Evolutionary conservation across 2,888 invertebrate genomes (phyloP).

Genomic region (Baronia brevicornis): DNA sequence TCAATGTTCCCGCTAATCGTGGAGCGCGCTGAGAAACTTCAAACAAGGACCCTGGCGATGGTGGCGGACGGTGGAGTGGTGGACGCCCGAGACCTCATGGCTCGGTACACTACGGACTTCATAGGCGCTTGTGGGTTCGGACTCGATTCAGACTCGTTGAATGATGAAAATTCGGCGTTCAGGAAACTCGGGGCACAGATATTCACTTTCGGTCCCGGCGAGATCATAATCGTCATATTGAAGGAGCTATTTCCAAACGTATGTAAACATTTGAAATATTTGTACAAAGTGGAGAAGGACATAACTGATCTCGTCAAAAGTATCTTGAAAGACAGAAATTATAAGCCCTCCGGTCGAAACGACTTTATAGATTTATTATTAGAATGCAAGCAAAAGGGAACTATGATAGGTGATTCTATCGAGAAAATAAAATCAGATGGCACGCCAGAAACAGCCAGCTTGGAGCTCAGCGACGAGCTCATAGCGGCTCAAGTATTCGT

Average conservation of each 20-base stretch:
- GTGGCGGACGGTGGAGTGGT: conserved; percentile 26
- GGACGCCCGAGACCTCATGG: conserved; percentile 51
- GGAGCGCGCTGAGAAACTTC: conserved; percentile 42
- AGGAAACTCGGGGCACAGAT: conserved; percentile 39
- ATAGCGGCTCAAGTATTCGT: conserved; percentile 24
- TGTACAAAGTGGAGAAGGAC: conserved; percentile 6
- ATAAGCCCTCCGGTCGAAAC: conserved; percentile 22
- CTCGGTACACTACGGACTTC: conserved; percentile 52
- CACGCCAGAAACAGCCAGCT: conserved; percentile 12
- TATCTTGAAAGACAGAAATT: conserved; percentile 17
- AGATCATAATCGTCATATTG: conserved; percentile 21
- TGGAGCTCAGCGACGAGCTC: conserved; percentile 18
- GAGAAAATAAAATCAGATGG: conserved; percentile 16
- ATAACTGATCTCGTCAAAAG: conserved; percentile 10
- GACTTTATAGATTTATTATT: conserved; percentile 28
- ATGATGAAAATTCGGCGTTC: conserved; percentile 41
- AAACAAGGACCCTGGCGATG: conserved; percentile 24
- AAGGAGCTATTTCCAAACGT: conserved; percentile 12
- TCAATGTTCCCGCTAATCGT: conserved; percentile 50
- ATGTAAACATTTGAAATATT: conserved; percentile 8
- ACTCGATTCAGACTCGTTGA: conserved; percentile 41
- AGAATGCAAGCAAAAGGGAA: conserved; percentile 22
- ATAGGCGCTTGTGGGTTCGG: conserved; percentile 54
- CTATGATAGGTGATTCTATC: conserved; percentile 19
- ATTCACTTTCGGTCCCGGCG: conserved; percentile 25